These are phyloP conservation scores for Megaleporinus macrocephalus DNA, from an alignment of 2,113 vertebrate genomes.

Conservation along the genomic window DNA sequence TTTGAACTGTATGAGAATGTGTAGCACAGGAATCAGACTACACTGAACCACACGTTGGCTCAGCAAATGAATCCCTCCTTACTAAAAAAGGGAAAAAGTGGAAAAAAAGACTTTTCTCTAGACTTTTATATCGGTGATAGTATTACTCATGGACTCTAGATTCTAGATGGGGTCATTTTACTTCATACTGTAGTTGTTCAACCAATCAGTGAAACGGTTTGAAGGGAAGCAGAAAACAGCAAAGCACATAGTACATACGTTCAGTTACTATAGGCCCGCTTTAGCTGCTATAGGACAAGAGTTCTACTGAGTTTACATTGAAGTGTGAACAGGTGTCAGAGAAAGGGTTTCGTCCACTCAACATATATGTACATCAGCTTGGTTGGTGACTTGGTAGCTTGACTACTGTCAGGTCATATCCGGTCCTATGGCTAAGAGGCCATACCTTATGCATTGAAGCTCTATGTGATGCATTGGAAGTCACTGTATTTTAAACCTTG, in stretches of 20 bases:
- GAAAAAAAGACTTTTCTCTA: neutral
- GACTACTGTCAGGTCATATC: neutral
- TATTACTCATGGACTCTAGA: neutral
- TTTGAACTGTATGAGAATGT: neutral
- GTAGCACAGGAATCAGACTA: neutral
- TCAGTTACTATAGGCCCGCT: neutral
- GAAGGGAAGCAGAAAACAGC: neutral
- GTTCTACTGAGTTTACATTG: conserved; percentile 31
- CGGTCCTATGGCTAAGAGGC: neutral
- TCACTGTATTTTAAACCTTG: neutral
- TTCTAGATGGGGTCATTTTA: neutral
- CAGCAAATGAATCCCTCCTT: neutral
- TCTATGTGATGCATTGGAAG: neutral
- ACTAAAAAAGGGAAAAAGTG: neutral
- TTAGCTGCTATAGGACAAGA: neutral
- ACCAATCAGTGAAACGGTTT: neutral
- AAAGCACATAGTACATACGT: neutral
- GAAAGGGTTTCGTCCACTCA: neutral
- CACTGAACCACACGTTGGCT: neutral
- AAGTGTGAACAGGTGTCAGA: neutral
- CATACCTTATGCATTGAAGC: neutral
- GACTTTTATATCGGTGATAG: neutral
- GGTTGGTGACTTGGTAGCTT: no score
- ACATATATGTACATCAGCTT: neutral
- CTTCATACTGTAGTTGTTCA: conserved; percentile 6